A percentile compares a stretch with the other conserved stretches of the same genome.
phyloP scores from a whole-genome alignment of 2,113 vertebrate genomes.

The Procavia capensis region DNA sequence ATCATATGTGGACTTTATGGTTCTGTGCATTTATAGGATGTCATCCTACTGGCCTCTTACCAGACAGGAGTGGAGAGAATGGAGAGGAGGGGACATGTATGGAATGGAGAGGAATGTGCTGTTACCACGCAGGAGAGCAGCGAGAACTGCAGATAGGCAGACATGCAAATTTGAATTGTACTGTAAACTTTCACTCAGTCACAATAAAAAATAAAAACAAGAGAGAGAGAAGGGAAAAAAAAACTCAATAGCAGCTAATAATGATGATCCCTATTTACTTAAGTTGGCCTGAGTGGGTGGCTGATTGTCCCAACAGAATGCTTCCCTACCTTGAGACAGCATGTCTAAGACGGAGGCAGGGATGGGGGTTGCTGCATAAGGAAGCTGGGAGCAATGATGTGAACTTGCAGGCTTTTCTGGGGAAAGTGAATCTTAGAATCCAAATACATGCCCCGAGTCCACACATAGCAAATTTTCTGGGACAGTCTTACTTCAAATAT shows the following conservation, averaged over 20 bases:
- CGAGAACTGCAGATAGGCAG: too few relatives aligned
- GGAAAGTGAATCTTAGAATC: slow-evolving; percentile 15
- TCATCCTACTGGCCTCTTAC: too few relatives aligned
- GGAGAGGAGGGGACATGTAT: too few relatives aligned
- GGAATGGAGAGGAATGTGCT: too few relatives aligned
- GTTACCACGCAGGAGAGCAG: too few relatives aligned
- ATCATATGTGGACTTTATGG: too few relatives aligned
- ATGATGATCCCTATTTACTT: not conserved
- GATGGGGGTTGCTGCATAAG: not conserved
- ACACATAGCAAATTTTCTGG: not conserved
- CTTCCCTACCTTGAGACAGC: not conserved
- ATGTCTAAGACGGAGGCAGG: not conserved
- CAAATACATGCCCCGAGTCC: not conserved
- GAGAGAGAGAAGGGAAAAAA: too few relatives aligned
- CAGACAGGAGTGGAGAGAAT: too few relatives aligned
- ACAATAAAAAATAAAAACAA: too few relatives aligned
- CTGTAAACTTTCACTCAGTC: too few relatives aligned
- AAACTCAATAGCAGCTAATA: not conserved
- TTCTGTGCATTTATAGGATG: too few relatives aligned
- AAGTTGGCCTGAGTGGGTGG: not conserved
- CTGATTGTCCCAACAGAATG: not conserved
- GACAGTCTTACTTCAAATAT: not conserved
- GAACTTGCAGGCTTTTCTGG: not conserved
- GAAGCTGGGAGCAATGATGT: not conserved
- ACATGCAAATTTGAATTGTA: too few relatives aligned